Evolutionary conservation across 2,888 invertebrate genomes (phyloP).

Genomic region (Philaethria dido): DNA sequence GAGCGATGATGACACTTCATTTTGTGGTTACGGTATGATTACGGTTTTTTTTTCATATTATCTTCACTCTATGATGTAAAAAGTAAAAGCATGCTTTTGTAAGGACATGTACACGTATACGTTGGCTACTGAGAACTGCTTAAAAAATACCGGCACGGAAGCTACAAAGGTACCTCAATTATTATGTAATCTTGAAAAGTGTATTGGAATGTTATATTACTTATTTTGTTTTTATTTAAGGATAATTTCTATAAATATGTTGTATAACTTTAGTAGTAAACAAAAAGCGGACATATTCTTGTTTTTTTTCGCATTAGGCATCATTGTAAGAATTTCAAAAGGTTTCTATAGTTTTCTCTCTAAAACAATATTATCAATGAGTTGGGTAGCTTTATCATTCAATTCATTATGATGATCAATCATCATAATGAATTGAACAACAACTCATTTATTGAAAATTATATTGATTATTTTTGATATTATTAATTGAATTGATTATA

Average conservation of each 20-base stretch:
- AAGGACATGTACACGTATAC: slow-evolving; percentile 22
- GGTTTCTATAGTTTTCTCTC: no score
- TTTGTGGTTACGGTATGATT: slow-evolving; percentile 30
- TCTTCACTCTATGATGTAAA: slow-evolving; percentile 30
- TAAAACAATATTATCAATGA: no score
- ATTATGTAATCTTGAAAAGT: not conserved
- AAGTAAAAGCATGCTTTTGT: slow-evolving; percentile 19
- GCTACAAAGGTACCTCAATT: slow-evolving; percentile 20
- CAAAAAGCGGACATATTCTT: no score
- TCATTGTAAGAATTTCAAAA: no score
- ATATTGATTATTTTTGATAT: no score
- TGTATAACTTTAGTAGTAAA: no score
- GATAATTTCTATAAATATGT: not conserved
- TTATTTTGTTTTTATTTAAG: not conserved
- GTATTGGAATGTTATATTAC: slow-evolving; percentile 3
- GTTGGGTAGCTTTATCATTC: no score
- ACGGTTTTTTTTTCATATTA: slow-evolving; percentile 32
- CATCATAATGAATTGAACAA: no score
- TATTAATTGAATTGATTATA: no score
- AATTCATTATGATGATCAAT: no score
- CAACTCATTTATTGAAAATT: no score
- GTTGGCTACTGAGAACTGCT: not conserved
- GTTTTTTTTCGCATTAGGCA: no score
- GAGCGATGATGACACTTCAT: slow-evolving; percentile 34
- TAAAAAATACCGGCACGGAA: slow-evolving; percentile 16